Percentiles rank a stretch among this genome's conserved stretches.
Conservation (phyloP, 2,113 vertebrate species). For the Nymphicus hollandicus region DNA sequence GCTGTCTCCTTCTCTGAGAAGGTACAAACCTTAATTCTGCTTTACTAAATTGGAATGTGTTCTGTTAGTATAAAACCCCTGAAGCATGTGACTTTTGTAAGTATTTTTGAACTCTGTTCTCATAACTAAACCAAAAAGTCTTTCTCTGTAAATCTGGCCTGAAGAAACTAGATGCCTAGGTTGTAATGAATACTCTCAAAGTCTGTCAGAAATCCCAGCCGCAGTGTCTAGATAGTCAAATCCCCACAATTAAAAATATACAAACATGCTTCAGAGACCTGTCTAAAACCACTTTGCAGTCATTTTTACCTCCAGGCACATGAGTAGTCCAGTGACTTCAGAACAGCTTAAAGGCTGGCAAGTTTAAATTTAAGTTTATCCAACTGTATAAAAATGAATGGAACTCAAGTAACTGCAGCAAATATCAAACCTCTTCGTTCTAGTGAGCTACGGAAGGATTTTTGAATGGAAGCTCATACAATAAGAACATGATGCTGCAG, state of each 20-base stretch:
- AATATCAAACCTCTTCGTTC: neutral
- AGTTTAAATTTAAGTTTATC: neutral
- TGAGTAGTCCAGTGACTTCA: neutral
- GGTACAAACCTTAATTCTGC: neutral
- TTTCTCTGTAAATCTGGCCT: neutral
- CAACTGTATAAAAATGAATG: neutral
- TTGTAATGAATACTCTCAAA: neutral
- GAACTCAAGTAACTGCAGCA: neutral
- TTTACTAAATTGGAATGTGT: neutral
- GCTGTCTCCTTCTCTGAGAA: neutral
- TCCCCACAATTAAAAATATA: neutral
- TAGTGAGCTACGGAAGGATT: neutral
- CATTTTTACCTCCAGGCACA: neutral
- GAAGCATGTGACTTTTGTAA: neutral
- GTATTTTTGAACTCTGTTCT: neutral
- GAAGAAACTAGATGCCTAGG: neutral
- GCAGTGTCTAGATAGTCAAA: neutral
- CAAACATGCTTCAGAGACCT: neutral
- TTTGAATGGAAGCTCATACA: neutral
- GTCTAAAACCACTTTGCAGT: neutral
- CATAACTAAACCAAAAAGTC: neutral
- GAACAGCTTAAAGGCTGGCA: neutral
- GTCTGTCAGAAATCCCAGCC: neutral
- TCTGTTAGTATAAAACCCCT: neutral
- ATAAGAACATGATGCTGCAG: neutral